Conservation (phyloP, 1,140 invertebrate genomes). For the Penaeus japonicus region DNA sequence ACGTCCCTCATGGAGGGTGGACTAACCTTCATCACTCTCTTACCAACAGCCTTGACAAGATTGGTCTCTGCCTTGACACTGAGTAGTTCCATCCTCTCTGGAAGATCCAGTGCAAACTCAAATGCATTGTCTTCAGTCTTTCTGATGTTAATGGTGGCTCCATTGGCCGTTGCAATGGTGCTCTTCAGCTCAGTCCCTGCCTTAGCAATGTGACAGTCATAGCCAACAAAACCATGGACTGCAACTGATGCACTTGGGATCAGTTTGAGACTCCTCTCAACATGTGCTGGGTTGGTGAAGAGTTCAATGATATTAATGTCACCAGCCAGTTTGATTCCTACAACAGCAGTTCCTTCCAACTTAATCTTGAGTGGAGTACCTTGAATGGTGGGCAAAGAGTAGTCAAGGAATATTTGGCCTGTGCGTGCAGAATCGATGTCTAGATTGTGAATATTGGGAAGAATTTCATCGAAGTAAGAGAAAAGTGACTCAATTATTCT, state of each 20-base stretch:
- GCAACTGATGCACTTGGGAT: neutral
- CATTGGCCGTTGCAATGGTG: slow-evolving; percentile 7
- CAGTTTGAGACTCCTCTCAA: neutral
- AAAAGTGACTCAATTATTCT: neutral
- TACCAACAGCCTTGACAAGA: slow-evolving; percentile 17
- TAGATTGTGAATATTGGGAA: neutral
- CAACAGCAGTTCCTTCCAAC: slow-evolving; percentile 2
- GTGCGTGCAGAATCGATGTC: neutral
- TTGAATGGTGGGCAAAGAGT: slow-evolving; percentile 31
- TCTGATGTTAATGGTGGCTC: neutral
- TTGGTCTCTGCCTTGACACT: slow-evolving; percentile 4
- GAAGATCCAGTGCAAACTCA: neutral
- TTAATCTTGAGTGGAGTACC: slow-evolving; percentile 25
- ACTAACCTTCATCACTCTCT: slow-evolving; percentile 11
- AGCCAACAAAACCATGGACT: neutral
- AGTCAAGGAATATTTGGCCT: slow-evolving; percentile 3
- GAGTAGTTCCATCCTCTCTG: slow-evolving; percentile 27
- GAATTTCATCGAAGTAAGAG: neutral
- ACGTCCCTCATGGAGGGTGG: slow-evolving; percentile 31
- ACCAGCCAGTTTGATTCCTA: neutral
- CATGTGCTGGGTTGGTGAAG: neutral
- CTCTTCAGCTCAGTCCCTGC: neutral
- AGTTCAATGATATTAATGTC: neutral
- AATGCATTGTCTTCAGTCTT: neutral
- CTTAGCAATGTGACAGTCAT: neutral